phyloP scores from a whole-genome alignment of 2,797 vertebrate species.

The Syngnathus rostellatus region DNA sequence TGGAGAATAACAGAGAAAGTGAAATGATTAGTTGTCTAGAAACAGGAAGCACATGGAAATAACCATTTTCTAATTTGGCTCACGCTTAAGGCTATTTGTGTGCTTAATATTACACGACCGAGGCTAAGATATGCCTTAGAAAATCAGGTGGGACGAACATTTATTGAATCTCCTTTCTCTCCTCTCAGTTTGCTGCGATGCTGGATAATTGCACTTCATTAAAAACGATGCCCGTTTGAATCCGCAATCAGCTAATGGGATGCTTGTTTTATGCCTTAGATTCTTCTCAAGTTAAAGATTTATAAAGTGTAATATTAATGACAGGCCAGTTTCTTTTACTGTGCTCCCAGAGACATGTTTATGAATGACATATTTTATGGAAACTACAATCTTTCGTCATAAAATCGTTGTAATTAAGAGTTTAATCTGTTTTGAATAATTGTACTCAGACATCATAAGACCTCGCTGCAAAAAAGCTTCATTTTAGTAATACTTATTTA shows the following conservation, averaged over 20 bases:
- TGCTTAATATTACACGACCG: slow-evolving; percentile 58
- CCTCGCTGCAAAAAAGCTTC: slow-evolving; percentile 50
- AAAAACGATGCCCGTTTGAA: slow-evolving; percentile 38
- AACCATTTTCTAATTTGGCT: slow-evolving; percentile 59
- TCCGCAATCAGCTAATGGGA: slow-evolving; percentile 56
- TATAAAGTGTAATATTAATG: slow-evolving; percentile 15
- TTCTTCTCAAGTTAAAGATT: slow-evolving; percentile 44
- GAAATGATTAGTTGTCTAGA: slow-evolving; percentile 57
- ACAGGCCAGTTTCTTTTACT: background rate
- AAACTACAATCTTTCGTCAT: background rate
- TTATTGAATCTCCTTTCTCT: slow-evolving; percentile 45
- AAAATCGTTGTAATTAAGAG: background rate
- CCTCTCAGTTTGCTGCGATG: slow-evolving; percentile 17
- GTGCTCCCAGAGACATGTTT: background rate
- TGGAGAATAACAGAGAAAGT: slow-evolving; percentile 7
- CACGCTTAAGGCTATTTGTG: slow-evolving; percentile 64
- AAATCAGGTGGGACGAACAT: slow-evolving; percentile 57
- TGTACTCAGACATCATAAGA: slow-evolving; percentile 29
- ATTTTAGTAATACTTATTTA: slow-evolving; percentile 59
- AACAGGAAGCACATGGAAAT: slow-evolving; percentile 52
- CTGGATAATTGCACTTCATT: slow-evolving; percentile 62
- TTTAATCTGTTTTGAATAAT: background rate
- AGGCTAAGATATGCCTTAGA: slow-evolving; percentile 51
- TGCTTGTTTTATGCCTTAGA: slow-evolving; percentile 48
- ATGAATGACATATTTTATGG: slow-evolving; percentile 5